Evolutionary conservation across 2,888 invertebrate species (phyloP).

Genomic region (Arenicola marina): DNA sequence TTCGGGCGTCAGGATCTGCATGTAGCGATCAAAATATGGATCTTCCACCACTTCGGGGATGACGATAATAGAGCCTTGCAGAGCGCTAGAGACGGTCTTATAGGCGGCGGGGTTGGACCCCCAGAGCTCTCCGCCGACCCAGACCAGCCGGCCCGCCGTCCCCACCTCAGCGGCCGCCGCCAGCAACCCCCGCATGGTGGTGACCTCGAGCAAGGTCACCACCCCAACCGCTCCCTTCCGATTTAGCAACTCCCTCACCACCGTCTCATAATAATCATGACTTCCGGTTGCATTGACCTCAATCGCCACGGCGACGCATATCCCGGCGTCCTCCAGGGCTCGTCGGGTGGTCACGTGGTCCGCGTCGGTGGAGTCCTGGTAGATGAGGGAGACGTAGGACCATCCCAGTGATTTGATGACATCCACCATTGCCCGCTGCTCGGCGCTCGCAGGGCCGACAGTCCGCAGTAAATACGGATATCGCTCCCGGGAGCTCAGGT

Average conservation of each 20-base stretch:
- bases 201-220: background rate
- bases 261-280: background rate
- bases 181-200: background rate
- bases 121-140: slow-evolving; percentile 9
- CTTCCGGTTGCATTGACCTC: background rate
- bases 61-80: slow-evolving; percentile 6
- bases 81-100: background rate
- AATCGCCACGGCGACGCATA: slow-evolving; percentile 8
- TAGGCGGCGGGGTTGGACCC: background rate
- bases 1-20: slow-evolving; percentile 18
- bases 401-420: slow-evolving; percentile 9
- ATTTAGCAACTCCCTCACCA: background rate
- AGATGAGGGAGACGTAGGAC: slow-evolving; percentile 13
- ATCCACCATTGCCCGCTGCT: background rate
- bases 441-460: slow-evolving; percentile 3
- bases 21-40: slow-evolving; percentile 13
- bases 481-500: no score
- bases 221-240: slow-evolving; percentile 17
- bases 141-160: background rate
- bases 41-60: background rate
- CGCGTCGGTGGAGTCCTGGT: background rate
- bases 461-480: slow-evolving; percentile 14
- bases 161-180: background rate
- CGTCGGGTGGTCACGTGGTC: background rate
- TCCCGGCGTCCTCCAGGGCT: slow-evolving; percentile 1